Evolutionary conservation across 2,113 vertebrate species (phyloP).

Genomic region (Ailurus styani): DNA sequence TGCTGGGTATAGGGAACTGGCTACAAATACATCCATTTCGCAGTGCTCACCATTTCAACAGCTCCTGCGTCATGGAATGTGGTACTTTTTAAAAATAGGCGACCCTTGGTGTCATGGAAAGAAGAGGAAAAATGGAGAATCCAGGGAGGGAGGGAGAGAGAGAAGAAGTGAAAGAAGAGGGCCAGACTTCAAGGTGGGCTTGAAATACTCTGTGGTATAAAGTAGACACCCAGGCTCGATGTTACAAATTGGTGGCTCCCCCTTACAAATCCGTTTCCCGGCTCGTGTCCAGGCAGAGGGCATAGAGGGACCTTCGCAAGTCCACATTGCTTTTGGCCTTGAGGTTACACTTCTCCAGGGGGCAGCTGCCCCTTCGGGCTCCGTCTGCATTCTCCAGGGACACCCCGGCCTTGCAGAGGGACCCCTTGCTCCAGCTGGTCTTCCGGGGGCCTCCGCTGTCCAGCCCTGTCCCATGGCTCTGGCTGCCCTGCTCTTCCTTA

Average conservation of each 20-base stretch:
- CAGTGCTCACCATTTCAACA: conserved; percentile 68
- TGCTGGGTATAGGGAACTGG: conserved; percentile 74
- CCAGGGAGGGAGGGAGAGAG: background rate
- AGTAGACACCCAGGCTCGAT: background rate
- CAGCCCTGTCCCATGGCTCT: conserved; percentile 69
- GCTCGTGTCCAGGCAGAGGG: conserved; percentile 91
- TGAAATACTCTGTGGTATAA: conserved; percentile 69
- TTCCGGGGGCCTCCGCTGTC: conserved; percentile 78
- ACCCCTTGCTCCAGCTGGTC: conserved; percentile 83
- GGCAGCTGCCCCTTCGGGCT: conserved; percentile 70
- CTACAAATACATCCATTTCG: conserved; percentile 66
- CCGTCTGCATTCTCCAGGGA: conserved; percentile 84
- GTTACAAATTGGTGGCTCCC: background rate
- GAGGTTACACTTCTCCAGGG: conserved; percentile 87
- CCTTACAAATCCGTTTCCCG: conserved; percentile 92
- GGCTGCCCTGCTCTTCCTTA: conserved; percentile 86
- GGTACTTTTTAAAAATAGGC: conserved; percentile 83
- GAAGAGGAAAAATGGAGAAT: conserved; percentile 41
- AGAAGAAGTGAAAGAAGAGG: background rate
- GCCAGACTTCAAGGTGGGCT: background rate
- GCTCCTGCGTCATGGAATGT: conserved; percentile 78
- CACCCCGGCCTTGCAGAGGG: conserved; percentile 83
- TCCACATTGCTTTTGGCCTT: conserved; percentile 93
- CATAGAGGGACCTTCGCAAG: conserved; percentile 92
- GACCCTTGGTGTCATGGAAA: conserved; percentile 76